Conservation (phyloP, 2,888 invertebrate genomes). For the Sepioteuthis lessoniana region DNA sequence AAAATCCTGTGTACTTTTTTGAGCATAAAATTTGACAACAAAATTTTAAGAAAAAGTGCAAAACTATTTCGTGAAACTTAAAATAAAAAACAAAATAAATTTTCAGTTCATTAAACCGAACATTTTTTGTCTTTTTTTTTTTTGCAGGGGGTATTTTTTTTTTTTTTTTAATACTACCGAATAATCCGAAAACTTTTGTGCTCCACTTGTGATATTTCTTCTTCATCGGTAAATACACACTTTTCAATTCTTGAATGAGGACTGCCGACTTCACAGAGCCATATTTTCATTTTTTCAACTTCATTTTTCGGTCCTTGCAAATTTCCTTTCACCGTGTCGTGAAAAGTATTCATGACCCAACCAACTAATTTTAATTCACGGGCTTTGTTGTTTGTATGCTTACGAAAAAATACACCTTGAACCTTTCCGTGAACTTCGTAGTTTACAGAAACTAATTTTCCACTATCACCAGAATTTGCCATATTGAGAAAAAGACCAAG, state of each 20-base stretch:
- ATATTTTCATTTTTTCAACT: conserved; percentile 13
- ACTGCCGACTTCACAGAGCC: neutral
- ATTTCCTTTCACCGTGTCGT: neutral
- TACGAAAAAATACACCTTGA: conserved; percentile 20
- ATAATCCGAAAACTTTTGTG: conserved; percentile 4
- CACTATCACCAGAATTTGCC: neutral
- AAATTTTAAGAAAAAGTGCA: too few relatives aligned
- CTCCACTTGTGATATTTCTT: neutral
- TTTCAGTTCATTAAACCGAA: too few relatives aligned
- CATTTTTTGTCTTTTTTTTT: too few relatives aligned
- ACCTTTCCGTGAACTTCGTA: neutral
- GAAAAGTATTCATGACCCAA: neutral
- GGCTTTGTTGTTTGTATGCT: neutral
- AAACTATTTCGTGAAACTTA: too few relatives aligned
- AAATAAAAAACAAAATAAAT: too few relatives aligned
- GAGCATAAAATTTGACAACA: too few relatives aligned
- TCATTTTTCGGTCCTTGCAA: neutral
- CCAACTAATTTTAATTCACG: neutral
- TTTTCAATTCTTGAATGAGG: neutral
- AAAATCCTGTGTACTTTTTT: too few relatives aligned
- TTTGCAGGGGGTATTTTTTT: too few relatives aligned
- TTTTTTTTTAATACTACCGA: too few relatives aligned
- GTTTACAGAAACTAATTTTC: neutral
- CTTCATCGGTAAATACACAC: neutral
- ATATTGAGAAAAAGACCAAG: too few relatives aligned